These are phyloP conservation scores for Branchipolynoe longqiensis DNA, from an alignment of 2,888 invertebrate species.

Conservation along the genomic window DNA sequence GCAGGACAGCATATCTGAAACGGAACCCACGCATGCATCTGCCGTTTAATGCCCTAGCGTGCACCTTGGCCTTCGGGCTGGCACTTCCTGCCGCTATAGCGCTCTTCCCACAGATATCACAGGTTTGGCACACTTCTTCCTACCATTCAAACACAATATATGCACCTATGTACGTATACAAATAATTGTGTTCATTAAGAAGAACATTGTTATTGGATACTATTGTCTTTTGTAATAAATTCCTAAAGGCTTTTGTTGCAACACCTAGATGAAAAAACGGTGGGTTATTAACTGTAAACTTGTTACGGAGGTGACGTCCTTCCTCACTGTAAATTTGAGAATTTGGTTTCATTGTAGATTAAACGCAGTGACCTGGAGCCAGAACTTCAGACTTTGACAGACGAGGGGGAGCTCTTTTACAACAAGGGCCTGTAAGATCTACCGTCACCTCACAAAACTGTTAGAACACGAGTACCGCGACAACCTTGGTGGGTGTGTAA, in stretches of 20 bases:
- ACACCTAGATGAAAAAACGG: neutral
- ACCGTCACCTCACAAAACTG: too few species aligned
- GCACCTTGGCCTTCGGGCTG: slow-evolving; percentile 81
- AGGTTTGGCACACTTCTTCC: too few species aligned
- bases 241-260: neutral
- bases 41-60: slow-evolving; percentile 82
- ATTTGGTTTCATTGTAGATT: slow-evolving; percentile 73
- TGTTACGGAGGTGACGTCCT: too few species aligned
- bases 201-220: neutral
- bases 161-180: neutral
- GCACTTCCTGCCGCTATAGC: slow-evolving; percentile 83
- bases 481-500: too few species aligned
- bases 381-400: slow-evolving; percentile 74
- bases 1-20: slow-evolving; percentile 79
- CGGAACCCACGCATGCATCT: slow-evolving; percentile 80
- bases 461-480: too few species aligned
- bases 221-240: neutral
- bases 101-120: slow-evolving; percentile 82
- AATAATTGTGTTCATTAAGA: neutral
- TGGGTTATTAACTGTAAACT: too few species aligned
- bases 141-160: too few species aligned
- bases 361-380: slow-evolving; percentile 73
- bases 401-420: slow-evolving; percentile 75
- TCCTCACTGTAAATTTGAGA: slow-evolving; percentile 25
- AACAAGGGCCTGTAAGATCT: slow-evolving; percentile 81